Conservation (phyloP, 2,113 vertebrate species). For the Galbula dea region DNA sequence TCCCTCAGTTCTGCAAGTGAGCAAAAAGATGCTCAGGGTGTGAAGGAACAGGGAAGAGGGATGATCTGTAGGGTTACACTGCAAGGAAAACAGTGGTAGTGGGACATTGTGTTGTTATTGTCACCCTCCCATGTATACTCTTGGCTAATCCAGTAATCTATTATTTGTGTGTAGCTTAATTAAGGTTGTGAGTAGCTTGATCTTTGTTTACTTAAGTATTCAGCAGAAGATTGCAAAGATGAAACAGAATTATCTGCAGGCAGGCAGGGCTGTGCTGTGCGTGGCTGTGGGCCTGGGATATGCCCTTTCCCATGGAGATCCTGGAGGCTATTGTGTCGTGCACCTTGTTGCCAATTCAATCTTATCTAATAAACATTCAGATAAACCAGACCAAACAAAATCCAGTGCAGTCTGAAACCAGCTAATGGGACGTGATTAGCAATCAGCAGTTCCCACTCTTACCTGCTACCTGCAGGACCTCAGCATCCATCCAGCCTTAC, state of each 20-base stretch:
- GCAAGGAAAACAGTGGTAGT: rapidly evolving
- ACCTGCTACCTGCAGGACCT: constrained; percentile 38
- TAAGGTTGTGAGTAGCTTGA: constrained; percentile 73
- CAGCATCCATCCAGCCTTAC: neutral
- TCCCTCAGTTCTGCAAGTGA: rapidly evolving
- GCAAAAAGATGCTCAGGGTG: rapidly evolving
- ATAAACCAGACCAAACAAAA: constrained; percentile 57
- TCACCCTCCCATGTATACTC: neutral
- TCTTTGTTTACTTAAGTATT: constrained; percentile 73
- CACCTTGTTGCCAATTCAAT: neutral
- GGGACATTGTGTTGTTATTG: neutral
- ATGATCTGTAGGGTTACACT: rapidly evolving
- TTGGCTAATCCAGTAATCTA: constrained; percentile 63
- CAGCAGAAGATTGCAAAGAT: constrained; percentile 61
- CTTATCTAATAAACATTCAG: constrained; percentile 60
- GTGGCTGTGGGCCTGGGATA: neutral
- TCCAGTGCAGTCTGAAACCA: constrained; percentile 59
- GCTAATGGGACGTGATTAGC: constrained; percentile 57
- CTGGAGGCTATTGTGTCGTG: neutral
- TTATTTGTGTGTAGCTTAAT: constrained; percentile 74
- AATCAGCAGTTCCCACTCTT: constrained; percentile 28
- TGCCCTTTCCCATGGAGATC: neutral
- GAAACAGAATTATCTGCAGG: constrained; percentile 58
- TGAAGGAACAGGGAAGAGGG: neutral
- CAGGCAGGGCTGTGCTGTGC: neutral